phyloP scores from a whole-genome alignment of 1,140 invertebrate species.

The Leptestheria dahalacensis region DNA sequence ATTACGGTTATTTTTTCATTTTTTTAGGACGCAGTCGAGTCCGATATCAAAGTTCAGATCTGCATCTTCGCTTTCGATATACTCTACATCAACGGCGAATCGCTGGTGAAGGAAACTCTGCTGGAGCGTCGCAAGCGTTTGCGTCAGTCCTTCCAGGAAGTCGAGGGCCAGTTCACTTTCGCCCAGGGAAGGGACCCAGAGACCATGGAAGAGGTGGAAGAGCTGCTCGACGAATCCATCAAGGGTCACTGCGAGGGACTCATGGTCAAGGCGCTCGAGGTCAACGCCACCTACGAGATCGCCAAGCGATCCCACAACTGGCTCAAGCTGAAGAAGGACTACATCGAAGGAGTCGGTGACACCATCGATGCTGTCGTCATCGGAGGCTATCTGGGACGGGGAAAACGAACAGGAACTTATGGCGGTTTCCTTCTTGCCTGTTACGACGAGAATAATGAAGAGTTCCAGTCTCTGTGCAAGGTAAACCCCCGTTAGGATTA shows the following conservation, averaged over 20 bases:
- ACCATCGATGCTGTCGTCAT: constrained; percentile 76
- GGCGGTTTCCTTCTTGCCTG: constrained; percentile 96
- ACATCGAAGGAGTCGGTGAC: constrained; percentile 86
- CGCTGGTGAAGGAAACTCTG: constrained; percentile 69
- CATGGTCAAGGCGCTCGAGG: constrained; percentile 93
- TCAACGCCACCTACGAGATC: constrained; percentile 93
- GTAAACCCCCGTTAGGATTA: no score
- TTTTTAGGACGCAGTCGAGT: constrained; percentile 61
- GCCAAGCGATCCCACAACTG: constrained; percentile 93
- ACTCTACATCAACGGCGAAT: constrained; percentile 79
- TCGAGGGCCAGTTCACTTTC: constrained; percentile 75
- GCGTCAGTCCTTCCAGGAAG: constrained; percentile 46
- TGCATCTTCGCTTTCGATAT: constrained; percentile 97
- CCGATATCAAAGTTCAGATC: constrained; percentile 90
- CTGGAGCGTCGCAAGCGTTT: constrained; percentile 57
- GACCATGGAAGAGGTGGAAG: constrained; percentile 81
- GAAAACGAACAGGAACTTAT: constrained; percentile 83
- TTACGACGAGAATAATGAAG: constrained; percentile 82
- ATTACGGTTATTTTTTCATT: constrained; percentile 14
- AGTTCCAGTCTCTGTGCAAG: constrained; percentile 86
- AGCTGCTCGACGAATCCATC: constrained; percentile 89
- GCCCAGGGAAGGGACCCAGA: constrained; percentile 69
- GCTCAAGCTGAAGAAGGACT: constrained; percentile 97
- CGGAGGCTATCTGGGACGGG: constrained; percentile 85
- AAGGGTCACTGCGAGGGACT: constrained; percentile 94